Base-by-base conservation (phyloP, 2,888 invertebrate genomes). In the Boloria selene region DNA sequence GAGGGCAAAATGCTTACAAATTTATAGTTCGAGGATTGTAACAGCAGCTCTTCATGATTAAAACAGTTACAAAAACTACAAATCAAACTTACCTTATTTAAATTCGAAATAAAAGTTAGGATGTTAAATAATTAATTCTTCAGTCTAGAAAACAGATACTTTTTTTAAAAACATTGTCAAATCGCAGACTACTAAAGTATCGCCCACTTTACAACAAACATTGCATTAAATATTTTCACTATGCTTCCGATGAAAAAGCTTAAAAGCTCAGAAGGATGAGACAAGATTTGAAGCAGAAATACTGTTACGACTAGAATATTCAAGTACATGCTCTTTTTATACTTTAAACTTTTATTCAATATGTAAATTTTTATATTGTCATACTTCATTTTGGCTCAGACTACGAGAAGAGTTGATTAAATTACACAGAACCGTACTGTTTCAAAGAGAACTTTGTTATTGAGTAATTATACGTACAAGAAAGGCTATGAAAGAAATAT, bases 381-480 rank as follows among this genome's bases (percentile, higher is more conserved):
- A 63, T 55, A 49, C 18, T 62, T 45, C 58, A 44, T 60, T 55
- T 50, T 54, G 53, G 53, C 54, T 49, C 47, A 42, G 50, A 56
- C 49, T 50, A 55, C 61, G 55, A 55, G 58, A 49, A 49, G 49
- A 59, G 18, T 64, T 68, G 61, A 60, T 63, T 66, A 50, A 66
- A 69, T 69, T 64, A 66, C 49, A 4, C 17, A 53, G 26, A 53
- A 55, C 50, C 26, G 50, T 51, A 60, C 59, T 54, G 59, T 52
- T 60, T 61, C 61, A 67, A 68, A 59, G 59, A 56, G 62, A 70
- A 70, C 64, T 67, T 70, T 68, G 49, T 63, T 68, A 67, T 72
- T 65, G 70, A 68, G 62, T 69, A 69, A 69, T 69, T 67, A 71
- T 68, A 66, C 65, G 50, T 47, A 61, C 51, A 65, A 62, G 54